Percentiles rank a stretch among this genome's conserved stretches.
Conservation (phyloP, 2,113 vertebrate species). For the Eidolon helvum region DNA sequence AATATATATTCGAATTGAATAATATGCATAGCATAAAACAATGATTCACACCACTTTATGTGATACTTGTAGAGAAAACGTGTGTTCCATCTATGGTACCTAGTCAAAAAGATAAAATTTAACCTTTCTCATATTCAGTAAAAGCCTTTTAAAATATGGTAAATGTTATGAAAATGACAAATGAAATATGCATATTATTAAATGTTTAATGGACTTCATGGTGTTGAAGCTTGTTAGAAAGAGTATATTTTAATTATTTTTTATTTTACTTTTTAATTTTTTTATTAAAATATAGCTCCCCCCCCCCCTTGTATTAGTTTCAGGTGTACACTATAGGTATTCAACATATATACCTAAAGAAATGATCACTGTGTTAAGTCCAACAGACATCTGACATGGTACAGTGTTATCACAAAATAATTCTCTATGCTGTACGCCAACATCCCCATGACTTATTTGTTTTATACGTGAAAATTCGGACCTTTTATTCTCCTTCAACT, state of each 20-base stretch:
- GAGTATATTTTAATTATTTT: not conserved
- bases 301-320: no score
- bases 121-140: conserved; percentile 58
- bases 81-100: conserved; percentile 37
- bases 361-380: no score
- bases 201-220: not conserved
- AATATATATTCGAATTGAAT: conserved; percentile 79
- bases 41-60: conserved; percentile 64
- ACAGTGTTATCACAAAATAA: no score
- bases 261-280: no score
- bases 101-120: conserved; percentile 60
- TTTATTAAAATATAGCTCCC: no score
- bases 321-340: no score
- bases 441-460: no score
- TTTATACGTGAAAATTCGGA: no score
- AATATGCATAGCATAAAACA: conserved; percentile 78
- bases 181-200: conserved; percentile 11
- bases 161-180: conserved; percentile 40
- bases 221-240: conserved; percentile 22
- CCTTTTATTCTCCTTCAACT: no score
- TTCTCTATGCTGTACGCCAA: no score
- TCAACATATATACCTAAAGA: no score
- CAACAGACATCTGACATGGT: no score
- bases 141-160: conserved; percentile 51
- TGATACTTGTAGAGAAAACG: conserved; percentile 71